Conservation (phyloP, 1,140 invertebrate species). For the Brachystomella parvula region DNA sequence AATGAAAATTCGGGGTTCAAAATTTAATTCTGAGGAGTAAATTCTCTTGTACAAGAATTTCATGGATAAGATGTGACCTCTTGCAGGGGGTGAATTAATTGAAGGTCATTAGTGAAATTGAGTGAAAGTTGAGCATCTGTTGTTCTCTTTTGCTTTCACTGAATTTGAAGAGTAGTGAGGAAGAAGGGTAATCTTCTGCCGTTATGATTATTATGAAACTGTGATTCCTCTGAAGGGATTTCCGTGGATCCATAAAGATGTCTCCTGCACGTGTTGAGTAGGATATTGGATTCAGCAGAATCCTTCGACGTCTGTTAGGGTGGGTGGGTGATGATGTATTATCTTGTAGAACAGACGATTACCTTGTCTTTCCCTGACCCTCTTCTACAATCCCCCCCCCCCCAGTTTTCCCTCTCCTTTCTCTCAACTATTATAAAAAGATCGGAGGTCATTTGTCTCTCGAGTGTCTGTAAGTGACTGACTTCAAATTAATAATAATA, state of each 20-base stretch:
- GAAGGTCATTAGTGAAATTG: background rate
- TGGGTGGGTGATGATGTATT: slow-evolving; percentile 31
- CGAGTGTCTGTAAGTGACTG: slow-evolving; percentile 37
- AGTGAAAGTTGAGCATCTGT: background rate
- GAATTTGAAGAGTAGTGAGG: background rate
- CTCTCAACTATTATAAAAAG: no score
- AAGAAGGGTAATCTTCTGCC: background rate
- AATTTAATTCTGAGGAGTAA: no score
- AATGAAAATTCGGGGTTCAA: no score
- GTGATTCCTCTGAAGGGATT: no score
- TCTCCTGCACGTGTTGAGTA: slow-evolving; percentile 33
- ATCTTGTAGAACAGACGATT: slow-evolving; percentile 37
- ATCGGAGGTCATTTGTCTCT: slow-evolving; percentile 36
- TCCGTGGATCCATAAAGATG: slow-evolving; percentile 39
- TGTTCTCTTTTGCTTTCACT: no score
- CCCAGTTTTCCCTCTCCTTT: no score
- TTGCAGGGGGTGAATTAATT: no score
- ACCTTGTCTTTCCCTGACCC: slow-evolving; percentile 32
- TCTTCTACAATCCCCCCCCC: slow-evolving; percentile 22
- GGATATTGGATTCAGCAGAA: background rate
- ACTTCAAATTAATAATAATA: slow-evolving; percentile 29
- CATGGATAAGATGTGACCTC: no score
- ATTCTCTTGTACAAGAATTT: no score
- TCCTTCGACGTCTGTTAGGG: background rate
- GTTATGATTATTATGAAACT: slow-evolving; percentile 26